Base-by-base conservation (phyloP, 2,113 vertebrate genomes). In the Sula dactylatra region DNA sequence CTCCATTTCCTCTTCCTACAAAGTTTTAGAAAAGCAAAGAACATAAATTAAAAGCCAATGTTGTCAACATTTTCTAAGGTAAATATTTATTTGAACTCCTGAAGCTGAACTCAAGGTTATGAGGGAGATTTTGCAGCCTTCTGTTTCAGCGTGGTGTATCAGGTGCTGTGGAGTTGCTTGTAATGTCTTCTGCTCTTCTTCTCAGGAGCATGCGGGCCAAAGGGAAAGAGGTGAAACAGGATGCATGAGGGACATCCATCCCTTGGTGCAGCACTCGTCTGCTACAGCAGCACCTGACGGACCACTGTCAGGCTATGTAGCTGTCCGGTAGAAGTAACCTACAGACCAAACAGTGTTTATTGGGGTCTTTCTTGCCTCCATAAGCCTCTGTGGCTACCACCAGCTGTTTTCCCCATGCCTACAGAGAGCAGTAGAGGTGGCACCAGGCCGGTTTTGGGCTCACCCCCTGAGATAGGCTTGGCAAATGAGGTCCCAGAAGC, bases 401-500 rank as follows among this genome's bases (percentile, higher is more conserved):
- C 20, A 66, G 50, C 45, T 82, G 3, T 66, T 74, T 59, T 45
- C 31, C 19, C 19, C 31, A 1, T 34, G 19, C 42, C 22, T 31
- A 13, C 13, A 72, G 67, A 70, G 32, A 52, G 58, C 50, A 86
- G 50, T 38, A 38, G 25, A 62, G 9, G 14, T 58, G 61, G 16
- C 13, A 45, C 26, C 27, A 47, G 38, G 25, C 36, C 13, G 29
- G 13, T 16, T 78, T 32, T 54, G 66, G 54, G 25, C 22, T 82
- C 21, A 25, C 1, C 16, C 7, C 5, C 12, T 2, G 0, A 62
- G 42, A 34, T 0, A 9, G 20, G 8, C 34, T 58, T 16, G 16
- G 49, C 6, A 66, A 21, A 34, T 22, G 10, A 29, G 44, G 22
- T 59, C 44, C 20, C 22, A 72, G 32, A 16, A 11, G 2, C 76